Base-by-base conservation (phyloP, 2,888 invertebrate species). In the Trichogramma dendrolimi region DNA sequence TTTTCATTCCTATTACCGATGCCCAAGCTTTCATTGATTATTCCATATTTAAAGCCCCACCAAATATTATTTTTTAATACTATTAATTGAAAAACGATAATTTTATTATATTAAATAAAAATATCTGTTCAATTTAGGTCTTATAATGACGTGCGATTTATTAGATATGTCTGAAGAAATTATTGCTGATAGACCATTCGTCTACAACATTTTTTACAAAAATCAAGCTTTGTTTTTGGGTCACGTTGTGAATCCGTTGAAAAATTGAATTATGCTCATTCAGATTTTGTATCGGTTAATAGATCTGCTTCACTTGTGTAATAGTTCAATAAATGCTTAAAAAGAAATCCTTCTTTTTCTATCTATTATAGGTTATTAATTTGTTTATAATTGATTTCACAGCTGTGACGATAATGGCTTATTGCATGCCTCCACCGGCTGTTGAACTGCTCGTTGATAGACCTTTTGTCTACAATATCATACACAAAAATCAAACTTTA, bases 111-210 rank as follows among this genome's bases (percentile, higher is more conserved):
- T 27, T 27, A 27, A 27, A 27, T 27, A 27, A 27, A 27, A 27
- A 27, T 27, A 27, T 27, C 27, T 27, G 27, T 27, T 27, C 27
- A 27, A 27, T 27, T 27, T 27, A 27, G 27, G 27, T 27, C 27
- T 27, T 3, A 27, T 27, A 27, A 27, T 27, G 27, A 27, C 27
- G 27, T 27, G 27, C 27, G 27, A 27, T 27, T 27, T 27, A 27
- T 27, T 27, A 27, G 27, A 27, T 27, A 27, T 27, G 27, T 27
- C 27, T 27, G 27, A 27, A 27, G 27, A 27, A 27, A 27, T 27
- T 27, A 27, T 27, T 27, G 27, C 27, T 27, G 71, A 78, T 62
- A 72, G 71, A 63, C 75, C 78, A n/a, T 79, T 77, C 67, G 57
- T 73, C 46, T 71, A 73, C 66, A 55, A 62, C 5, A 69, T 75